Conservation (phyloP, 2,113 vertebrate species). For the Rhinoderma darwinii region DNA sequence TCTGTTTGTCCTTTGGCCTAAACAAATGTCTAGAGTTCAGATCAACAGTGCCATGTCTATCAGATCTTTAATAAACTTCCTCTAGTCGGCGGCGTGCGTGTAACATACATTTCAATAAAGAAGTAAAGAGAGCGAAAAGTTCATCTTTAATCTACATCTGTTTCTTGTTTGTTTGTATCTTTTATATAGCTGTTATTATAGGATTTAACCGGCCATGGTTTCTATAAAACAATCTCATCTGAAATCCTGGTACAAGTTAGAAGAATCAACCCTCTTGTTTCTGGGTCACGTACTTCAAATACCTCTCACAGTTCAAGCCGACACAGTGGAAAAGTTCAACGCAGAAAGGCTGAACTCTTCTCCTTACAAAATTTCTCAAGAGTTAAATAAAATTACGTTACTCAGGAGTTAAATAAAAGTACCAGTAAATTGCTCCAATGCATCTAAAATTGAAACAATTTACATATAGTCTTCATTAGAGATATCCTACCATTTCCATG, state of each 20-base stretch:
- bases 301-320: conserved; percentile 28
- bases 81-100: neutral
- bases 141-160: conserved; percentile 54
- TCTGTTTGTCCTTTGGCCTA: conserved; percentile 26
- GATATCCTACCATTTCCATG: too few species aligned
- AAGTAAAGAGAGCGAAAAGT: conserved; percentile 34
- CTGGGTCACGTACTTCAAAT: conserved; percentile 42
- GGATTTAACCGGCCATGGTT: conserved; percentile 43
- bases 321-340: conserved; percentile 44
- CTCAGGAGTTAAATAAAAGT: neutral
- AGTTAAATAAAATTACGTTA: neutral
- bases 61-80: conserved; percentile 37
- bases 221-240: conserved; percentile 48
- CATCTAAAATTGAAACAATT: too few species aligned
- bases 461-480: too few species aligned
- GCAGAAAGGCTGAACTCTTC: neutral
- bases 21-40: conserved; percentile 9
- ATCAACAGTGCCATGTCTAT: conserved; percentile 1
- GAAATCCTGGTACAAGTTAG: conserved; percentile 27
- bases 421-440: neutral
- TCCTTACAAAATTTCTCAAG: neutral
- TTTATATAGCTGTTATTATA: conserved; percentile 35
- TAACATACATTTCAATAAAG: conserved; percentile 41
- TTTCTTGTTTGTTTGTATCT: conserved; percentile 54
- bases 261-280: conserved; percentile 34